phyloP scores from a whole-genome alignment of 2,888 invertebrate species.

The Sphaeridia pumilis region DNA sequence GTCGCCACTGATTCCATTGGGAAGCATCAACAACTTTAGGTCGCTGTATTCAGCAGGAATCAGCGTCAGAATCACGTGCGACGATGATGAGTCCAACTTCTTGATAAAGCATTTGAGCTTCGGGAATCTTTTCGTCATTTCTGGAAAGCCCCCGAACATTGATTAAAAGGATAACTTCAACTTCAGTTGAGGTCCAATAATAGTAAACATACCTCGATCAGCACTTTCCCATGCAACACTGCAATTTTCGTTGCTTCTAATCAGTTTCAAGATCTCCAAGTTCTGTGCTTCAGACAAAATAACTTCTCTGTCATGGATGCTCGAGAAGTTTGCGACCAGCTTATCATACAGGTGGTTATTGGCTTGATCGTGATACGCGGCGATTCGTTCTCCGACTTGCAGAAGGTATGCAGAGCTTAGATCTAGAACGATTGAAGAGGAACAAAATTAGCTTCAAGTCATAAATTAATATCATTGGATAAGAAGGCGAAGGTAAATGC shows the following conservation, averaged over 20 bases:
- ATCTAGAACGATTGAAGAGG: neutral
- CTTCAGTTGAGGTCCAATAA: constrained; percentile 34
- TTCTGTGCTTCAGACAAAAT: constrained; percentile 48
- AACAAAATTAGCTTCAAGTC: too few relatives aligned
- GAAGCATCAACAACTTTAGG: constrained; percentile 37
- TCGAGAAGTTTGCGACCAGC: constrained; percentile 30
- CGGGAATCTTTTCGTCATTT: neutral
- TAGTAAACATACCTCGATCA: too few relatives aligned
- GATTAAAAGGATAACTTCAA: constrained; percentile 18
- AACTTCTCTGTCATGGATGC: constrained; percentile 50
- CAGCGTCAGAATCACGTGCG: constrained; percentile 54
- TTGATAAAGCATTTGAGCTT: constrained; percentile 49
- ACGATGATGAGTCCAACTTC: constrained; percentile 48
- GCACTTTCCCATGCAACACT: neutral
- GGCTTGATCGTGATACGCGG: constrained; percentile 21
- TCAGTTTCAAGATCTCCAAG: constrained; percentile 34
- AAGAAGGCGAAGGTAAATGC: too few relatives aligned
- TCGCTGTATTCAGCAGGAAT: constrained; percentile 50
- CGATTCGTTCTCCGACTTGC: neutral
- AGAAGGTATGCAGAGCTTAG: neutral
- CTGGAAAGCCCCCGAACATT: constrained; percentile 44
- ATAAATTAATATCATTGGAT: too few relatives aligned
- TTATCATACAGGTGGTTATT: constrained; percentile 25
- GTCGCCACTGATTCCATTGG: constrained; percentile 30
- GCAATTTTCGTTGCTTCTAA: neutral